Evolutionary conservation across 2,888 invertebrate species (phyloP), one percentile per base, ranked within the genome.

Genomic region (Rhodophaea formosa): DNA sequence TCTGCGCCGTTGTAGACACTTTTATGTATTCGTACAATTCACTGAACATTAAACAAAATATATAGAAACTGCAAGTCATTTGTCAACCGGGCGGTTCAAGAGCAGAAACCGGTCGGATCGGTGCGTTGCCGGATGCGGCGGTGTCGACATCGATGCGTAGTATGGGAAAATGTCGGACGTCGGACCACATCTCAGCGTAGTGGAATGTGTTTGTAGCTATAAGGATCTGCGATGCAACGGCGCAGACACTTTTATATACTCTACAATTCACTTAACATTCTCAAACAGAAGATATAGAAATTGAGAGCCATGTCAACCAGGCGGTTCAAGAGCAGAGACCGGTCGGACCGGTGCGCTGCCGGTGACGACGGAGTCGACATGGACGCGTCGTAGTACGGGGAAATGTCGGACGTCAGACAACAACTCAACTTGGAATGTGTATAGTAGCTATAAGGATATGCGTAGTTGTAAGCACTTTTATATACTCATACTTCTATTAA

Each of bases 31-130:
- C n/a, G n/a, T n/a, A n/a, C n/a, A n/a, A n/a, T n/a, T n/a, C n/a
- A n/a, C n/a, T n/a, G n/a, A n/a, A n/a, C n/a, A n/a, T n/a, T n/a
- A n/a, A n/a, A n/a, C n/a, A n/a, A n/a, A n/a, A n/a, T n/a, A n/a
- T n/a, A n/a, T n/a, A 10, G 45, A 14, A 16, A 32, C 10, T 51
- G 35, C 51, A 10, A 51, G 35, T 30, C n/a, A 51, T 51, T 51
- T 51, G 51, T 51, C 51, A 51, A 45, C 17, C 35, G 10, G 35
- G 10, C 16, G 32, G 51, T 51, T 35, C 51, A 51, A 51, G 51
- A 51, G 32, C 51, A 51, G 3, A 8, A 23, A 53, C 53, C 43
- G 53, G 53, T 53, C 53, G 17, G 39, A 53, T 42, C 53, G 53
- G 53, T 53, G 53, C 42, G 15, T 16, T 5, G 43, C 14, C 14